Conservation (phyloP, 2,797 vertebrate species). For the Poeciliopsis infans region DNA sequence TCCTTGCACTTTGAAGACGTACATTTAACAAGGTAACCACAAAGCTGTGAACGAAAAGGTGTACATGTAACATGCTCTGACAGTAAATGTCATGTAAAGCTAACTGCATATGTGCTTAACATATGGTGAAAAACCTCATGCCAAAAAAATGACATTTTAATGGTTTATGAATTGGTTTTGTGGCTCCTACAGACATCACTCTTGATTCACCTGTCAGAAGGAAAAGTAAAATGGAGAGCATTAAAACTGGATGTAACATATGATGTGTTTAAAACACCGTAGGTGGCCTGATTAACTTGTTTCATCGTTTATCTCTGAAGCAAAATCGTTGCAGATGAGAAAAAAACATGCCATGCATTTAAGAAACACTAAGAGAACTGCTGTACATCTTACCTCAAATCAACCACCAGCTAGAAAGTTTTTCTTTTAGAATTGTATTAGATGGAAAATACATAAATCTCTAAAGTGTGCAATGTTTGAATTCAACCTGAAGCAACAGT, state of each 20-base stretch:
- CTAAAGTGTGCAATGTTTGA: not conserved
- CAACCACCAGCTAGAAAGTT: not conserved
- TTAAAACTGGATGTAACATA: not conserved
- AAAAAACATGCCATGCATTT: not conserved
- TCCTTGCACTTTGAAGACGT: no score
- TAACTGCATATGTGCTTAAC: not conserved
- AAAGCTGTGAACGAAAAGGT: not conserved
- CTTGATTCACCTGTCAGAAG: constrained; percentile 14
- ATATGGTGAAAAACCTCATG: not conserved
- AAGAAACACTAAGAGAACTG: not conserved
- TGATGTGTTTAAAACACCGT: constrained; percentile 19
- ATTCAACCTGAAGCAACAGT: not conserved
- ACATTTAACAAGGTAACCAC: not conserved
- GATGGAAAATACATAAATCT: not conserved
- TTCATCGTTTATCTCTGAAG: constrained; percentile 30
- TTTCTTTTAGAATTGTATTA: not conserved
- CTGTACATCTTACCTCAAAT: not conserved
- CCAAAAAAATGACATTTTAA: not conserved
- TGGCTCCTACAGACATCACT: constrained; percentile 1
- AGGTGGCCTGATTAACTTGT: constrained; percentile 17
- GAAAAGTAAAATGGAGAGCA: constrained; percentile 3
- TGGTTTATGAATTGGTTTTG: not conserved
- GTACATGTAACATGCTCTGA: not conserved
- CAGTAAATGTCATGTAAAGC: not conserved
- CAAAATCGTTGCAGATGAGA: constrained; percentile 44